phyloP scores from a whole-genome alignment of 2,113 vertebrate species.

The Oostethus manadensis region DNA sequence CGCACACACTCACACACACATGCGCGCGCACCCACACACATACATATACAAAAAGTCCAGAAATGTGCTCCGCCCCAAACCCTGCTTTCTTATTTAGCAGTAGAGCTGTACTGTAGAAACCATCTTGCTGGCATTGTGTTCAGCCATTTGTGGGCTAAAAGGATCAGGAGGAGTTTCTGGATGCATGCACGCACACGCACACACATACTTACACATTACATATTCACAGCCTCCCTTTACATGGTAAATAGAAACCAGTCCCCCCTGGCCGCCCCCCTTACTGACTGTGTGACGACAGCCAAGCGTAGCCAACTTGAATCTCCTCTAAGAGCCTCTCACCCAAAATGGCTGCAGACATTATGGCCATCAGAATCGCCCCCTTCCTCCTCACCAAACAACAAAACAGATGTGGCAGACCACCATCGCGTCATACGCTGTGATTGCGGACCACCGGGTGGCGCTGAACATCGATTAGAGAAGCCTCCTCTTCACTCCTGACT shows the following conservation, averaged over 20 bases:
- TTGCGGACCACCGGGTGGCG: not conserved
- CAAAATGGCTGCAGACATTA: too few relatives aligned
- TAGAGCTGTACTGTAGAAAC: conserved; percentile 11
- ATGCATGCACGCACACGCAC: not conserved
- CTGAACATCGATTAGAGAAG: not conserved
- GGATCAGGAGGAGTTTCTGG: conserved; percentile 12
- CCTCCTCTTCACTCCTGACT: not conserved
- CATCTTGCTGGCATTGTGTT: conserved; percentile 27
- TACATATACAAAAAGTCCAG: conserved; percentile 16
- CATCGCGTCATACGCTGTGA: not conserved
- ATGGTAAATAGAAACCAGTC: conserved; percentile 27
- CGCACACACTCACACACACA: conserved; percentile 10
- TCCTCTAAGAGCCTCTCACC: conserved; percentile 6
- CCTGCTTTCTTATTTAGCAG: conserved; percentile 13
- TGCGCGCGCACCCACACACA: too few relatives aligned
- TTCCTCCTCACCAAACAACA: not conserved
- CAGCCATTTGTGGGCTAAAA: conserved; percentile 14
- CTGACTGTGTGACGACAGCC: conserved; percentile 20
- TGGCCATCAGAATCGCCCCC: not conserved
- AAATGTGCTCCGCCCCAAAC: not conserved
- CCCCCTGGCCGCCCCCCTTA: not conserved
- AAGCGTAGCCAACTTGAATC: conserved; percentile 25
- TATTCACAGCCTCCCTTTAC: conserved; percentile 21
- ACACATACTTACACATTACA: conserved; percentile 2
- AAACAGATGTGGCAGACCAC: not conserved